A percentile compares a stretch with the other conserved stretches of the same genome.
Conservation (phyloP, 1,140 invertebrate species). For the Drosophila tani region DNA sequence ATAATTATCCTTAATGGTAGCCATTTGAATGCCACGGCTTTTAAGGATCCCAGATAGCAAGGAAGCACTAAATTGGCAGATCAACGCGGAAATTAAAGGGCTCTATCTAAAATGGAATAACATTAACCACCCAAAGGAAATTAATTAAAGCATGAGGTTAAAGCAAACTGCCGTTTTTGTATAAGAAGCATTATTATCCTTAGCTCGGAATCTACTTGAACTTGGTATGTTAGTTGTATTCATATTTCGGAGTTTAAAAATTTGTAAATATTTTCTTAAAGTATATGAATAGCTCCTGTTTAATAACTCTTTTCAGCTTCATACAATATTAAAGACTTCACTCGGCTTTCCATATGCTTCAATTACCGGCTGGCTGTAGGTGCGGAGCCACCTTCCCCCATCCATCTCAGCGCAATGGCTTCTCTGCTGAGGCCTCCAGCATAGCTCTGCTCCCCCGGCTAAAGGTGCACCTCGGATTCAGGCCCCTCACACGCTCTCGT, state of each 20-base stretch:
- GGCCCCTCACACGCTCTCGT: neutral
- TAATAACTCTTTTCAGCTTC: constrained; percentile 1
- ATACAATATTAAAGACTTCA: constrained; percentile 23
- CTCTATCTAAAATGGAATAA: neutral
- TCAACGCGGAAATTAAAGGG: neutral
- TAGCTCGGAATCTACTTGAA: neutral
- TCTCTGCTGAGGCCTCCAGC: constrained; percentile 30
- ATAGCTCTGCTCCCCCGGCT: constrained; percentile 8
- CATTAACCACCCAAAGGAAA: neutral
- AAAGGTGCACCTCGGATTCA: constrained; percentile 16
- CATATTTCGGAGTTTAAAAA: neutral
- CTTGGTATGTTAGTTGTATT: too few species aligned
- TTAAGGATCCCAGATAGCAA: neutral
- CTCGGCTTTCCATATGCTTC: constrained; percentile 34
- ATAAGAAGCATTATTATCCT: neutral
- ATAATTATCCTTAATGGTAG: constrained; percentile 26
- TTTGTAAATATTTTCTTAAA: neutral
- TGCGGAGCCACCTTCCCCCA: constrained; percentile 8
- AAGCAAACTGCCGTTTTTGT: too few species aligned
- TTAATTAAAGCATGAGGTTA: neutral
- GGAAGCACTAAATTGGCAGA: neutral
- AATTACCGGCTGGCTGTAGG: constrained; percentile 49
- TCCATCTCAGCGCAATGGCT: neutral
- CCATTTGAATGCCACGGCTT: neutral
- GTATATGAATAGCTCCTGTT: neutral